A percentile compares a stretch with the other conserved stretches of the same genome.
Conservation (phyloP, 1,140 invertebrate species). For the Megathymus violae region DNA sequence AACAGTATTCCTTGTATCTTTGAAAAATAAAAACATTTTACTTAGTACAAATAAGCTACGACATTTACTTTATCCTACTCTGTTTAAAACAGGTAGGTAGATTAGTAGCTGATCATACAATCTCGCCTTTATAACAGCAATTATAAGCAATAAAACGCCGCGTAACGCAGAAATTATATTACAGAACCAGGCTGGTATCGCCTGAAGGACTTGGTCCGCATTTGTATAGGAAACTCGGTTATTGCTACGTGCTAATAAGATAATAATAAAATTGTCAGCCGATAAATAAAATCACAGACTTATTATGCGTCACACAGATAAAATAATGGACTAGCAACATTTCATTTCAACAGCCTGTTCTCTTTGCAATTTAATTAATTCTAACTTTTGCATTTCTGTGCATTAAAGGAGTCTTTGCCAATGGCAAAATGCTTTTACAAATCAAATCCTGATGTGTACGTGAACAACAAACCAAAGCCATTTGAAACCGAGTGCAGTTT, state of each 20-base stretch:
- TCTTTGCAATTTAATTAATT: slow-evolving; percentile 14
- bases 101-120: slow-evolving; percentile 51
- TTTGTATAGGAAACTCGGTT: slow-evolving; percentile 20
- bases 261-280: slow-evolving; percentile 20
- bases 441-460: not conserved
- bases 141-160: slow-evolving; percentile 56
- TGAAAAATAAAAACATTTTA: slow-evolving; percentile 25
- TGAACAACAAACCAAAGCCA: not conserved
- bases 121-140: slow-evolving; percentile 53
- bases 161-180: slow-evolving; percentile 61
- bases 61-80: too few relatives aligned
- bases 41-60: too few relatives aligned
- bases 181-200: slow-evolving; percentile 35
- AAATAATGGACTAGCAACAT: slow-evolving; percentile 6
- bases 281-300: slow-evolving; percentile 18
- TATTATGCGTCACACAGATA: slow-evolving; percentile 12
- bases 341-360: not conserved
- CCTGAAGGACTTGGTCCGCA: slow-evolving; percentile 40
- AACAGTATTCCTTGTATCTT: too few relatives aligned
- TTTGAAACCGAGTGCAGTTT: not conserved
- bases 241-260: slow-evolving; percentile 30
- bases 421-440: not conserved
- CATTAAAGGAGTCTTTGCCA: too few relatives aligned
- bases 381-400: not conserved
- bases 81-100: slow-evolving; percentile 18